A percentile compares a stretch with the other conserved stretches of the same genome.
These are phyloP conservation scores for Sphenodon punctatus DNA, from an alignment of 2,797 vertebrate genomes.

Conservation along the genomic window DNA sequence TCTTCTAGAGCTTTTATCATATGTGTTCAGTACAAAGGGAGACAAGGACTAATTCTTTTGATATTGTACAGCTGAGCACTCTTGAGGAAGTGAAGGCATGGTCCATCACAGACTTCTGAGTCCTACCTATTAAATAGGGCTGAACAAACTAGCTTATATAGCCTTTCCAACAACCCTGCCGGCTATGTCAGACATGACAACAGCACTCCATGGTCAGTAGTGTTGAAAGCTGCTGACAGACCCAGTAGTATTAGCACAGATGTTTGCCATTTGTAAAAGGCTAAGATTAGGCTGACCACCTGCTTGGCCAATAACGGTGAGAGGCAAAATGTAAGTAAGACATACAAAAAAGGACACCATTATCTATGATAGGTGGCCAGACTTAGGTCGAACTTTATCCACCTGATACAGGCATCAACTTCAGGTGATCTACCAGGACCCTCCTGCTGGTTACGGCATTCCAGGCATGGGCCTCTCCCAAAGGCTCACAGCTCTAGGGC, in stretches of 20 bases:
- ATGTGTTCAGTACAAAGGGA: background rate
- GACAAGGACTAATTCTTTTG: background rate
- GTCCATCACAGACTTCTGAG: background rate
- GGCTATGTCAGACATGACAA: background rate
- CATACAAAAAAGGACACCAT: background rate
- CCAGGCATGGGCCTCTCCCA: too few species aligned
- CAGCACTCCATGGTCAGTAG: background rate
- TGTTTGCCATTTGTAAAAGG: background rate
- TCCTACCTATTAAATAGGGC: background rate
- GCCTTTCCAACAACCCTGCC: background rate
- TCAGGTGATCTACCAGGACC: too few species aligned
- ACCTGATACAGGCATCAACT: too few species aligned
- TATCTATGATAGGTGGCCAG: background rate
- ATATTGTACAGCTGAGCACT: background rate
- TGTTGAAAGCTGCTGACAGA: too few species aligned
- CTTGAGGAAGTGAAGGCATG: background rate
- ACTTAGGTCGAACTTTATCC: too few species aligned
- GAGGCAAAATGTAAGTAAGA: background rate
- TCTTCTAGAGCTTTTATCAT: background rate
- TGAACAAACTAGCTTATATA: rapidly evolving
- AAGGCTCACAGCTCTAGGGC: too few species aligned
- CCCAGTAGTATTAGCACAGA: background rate
- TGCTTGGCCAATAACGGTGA: background rate
- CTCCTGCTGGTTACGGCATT: too few species aligned
- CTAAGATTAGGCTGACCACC: background rate